Percentiles rank a stretch among this genome's conserved stretches.
Conservation (phyloP, 1,140 invertebrate genomes). For the Gryon sp. region DNA sequence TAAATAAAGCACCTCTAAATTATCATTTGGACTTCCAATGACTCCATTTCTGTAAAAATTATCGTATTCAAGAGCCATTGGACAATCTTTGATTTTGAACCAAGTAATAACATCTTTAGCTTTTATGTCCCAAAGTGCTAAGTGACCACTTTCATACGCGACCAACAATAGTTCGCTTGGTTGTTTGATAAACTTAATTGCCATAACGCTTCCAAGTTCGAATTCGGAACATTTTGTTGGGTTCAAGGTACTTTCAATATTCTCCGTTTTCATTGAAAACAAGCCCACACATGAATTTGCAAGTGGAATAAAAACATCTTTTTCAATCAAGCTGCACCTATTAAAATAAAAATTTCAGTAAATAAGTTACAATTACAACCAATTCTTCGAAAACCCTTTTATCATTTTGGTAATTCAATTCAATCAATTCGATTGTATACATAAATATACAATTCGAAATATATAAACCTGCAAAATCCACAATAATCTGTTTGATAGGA, state of each 20-base stretch:
- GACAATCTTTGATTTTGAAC: conserved; percentile 82
- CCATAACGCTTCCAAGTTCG: conserved; percentile 82
- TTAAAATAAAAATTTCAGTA: too few species aligned
- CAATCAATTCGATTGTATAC: too few species aligned
- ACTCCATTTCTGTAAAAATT: conserved; percentile 82
- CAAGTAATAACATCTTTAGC: conserved; percentile 80
- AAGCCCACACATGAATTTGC: conserved; percentile 83
- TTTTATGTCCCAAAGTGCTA: conserved; percentile 84
- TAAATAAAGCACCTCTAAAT: conserved; percentile 81
- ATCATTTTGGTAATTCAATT: too few species aligned
- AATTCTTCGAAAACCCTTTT: too few species aligned
- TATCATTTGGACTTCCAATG: conserved; percentile 82
- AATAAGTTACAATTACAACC: background rate
- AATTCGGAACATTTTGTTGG: conserved; percentile 69
- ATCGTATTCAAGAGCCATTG: conserved; percentile 86
- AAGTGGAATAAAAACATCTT: conserved; percentile 84
- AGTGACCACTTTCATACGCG: conserved; percentile 84
- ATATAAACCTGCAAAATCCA: conserved; percentile 83
- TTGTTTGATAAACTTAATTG: conserved; percentile 81
- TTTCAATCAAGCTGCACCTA: conserved; percentile 80
- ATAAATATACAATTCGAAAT: too few species aligned
- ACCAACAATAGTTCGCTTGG: conserved; percentile 81
- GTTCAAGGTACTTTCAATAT: conserved; percentile 77
- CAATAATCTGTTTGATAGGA: conserved; percentile 81
- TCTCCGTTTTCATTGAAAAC: conserved; percentile 81